Base-by-base conservation (phyloP, 1,140 invertebrate species). In the Pinna nobilis region DNA sequence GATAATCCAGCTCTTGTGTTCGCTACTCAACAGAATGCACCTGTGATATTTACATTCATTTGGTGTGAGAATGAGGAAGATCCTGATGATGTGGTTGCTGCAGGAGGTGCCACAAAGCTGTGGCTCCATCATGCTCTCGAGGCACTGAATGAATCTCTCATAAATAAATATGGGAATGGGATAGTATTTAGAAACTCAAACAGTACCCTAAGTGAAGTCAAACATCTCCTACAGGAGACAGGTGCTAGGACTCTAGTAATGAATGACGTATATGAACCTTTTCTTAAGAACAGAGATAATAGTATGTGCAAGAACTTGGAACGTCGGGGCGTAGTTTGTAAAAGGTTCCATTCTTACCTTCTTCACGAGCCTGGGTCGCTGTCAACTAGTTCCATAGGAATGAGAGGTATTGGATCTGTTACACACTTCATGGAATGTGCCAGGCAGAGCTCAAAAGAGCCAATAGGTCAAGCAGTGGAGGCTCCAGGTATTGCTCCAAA, bases 1-100 rank as follows among this genome's bases (percentile, higher is more conserved):
- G 95, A 97, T 82, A 96, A 97, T 87, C 95, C 95, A 1, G 93
- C 94, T 32, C 84, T 97, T n/a, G 86, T 90, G 50, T 93, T 94
- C 79, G 94, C 84, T 35, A 63, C 77, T 23, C 49, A 82, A 44
- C 53, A 78, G 13, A 70, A 80, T 49, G 67, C 57, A 11, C 63
- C 76, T n/a, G 76, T 78, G 6, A 47, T 78, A 50, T 37, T 70
- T 7, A 37, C 59, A 11, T 78, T 68, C 39, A 39, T 78, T 0
- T 78, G 76, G 76, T 70, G 63, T 25, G 63, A 66, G 5, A 37
- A 11, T 15, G 76, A 78, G 35, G 76, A 78, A 57, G 71, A 73
- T 50, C 71, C 76, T 4, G 35, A 49, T 11, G 44, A 63, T 66
- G 57, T 73, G 13, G 30, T 78, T 23, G 76, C 68, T 35, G 59